Percentiles rank a stretch among this genome's conserved stretches.
phyloP scores from a whole-genome alignment of 2,797 vertebrate species.

The Ctenopoma multispine region DNA sequence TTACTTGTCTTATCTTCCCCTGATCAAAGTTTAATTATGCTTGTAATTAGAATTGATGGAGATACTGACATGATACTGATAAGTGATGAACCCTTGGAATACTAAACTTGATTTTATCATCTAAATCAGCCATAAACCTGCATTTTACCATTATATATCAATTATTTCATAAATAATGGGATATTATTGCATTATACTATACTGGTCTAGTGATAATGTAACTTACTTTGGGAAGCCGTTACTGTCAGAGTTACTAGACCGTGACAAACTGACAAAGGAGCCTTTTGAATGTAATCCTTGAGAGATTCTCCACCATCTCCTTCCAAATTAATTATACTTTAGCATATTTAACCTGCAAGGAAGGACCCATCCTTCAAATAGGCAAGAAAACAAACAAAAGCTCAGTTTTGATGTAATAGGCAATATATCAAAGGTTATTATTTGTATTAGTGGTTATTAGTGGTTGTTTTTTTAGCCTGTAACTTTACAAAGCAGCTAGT shows the following conservation, averaged over 20 bases:
- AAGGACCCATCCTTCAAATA: constrained; percentile 39
- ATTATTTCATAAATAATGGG: background rate
- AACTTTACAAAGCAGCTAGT: constrained; percentile 72
- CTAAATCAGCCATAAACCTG: background rate
- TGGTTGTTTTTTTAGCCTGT: constrained; percentile 56
- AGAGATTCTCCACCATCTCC: constrained; percentile 75
- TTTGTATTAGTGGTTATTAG: constrained; percentile 51
- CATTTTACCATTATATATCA: background rate
- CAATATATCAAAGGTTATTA: constrained; percentile 44
- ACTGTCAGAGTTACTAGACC: constrained; percentile 47
- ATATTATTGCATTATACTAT: background rate
- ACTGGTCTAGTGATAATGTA: constrained; percentile 15
- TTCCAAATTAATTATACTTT: constrained; percentile 76
- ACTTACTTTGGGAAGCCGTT: constrained; percentile 11
- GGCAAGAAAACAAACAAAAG: constrained; percentile 12
- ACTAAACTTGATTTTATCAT: constrained; percentile 38
- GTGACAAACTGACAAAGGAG: constrained; percentile 58
- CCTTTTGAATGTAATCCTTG: constrained; percentile 75
- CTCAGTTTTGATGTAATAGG: constrained; percentile 15
- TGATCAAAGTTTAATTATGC: constrained; percentile 68
- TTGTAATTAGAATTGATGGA: constrained; percentile 70
- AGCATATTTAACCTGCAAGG: constrained; percentile 62
- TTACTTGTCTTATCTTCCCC: constrained; percentile 32
- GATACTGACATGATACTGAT: constrained; percentile 36
- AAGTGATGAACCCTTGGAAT: constrained; percentile 23